Base-by-base conservation (phyloP, 1,140 invertebrate species). In the Euborellia annulipes region DNA sequence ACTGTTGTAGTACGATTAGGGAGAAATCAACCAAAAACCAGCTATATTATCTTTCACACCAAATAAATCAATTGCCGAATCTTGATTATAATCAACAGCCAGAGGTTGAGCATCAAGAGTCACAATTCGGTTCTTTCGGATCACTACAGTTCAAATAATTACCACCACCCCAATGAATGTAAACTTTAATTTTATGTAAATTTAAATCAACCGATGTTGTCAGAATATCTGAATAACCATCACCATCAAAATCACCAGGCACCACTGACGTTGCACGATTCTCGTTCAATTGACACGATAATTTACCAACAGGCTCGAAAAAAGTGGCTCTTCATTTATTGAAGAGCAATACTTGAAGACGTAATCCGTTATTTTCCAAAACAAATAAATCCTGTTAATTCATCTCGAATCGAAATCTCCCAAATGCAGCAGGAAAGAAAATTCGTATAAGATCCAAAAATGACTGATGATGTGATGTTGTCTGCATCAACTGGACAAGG, bases 391-490 rank as follows among this genome's bases (percentile, higher is more conserved):
- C n/a, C 93, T 0, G 89, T 95, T 19, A 90, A 61, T 67, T 94
- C 91, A 62, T 98, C n/a, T 91, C 0, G 88, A 88, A 68, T 96
- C 89, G 55, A 95, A 96, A 62, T 97, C 91, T 3, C n/a, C 90
- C 92, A 69, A 95, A 98, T 2, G 92, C 91, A 40, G 87, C 85
- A 42, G 92, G 79, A 52, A 90, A 66, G 11, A n/a, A 77, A 76
- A 58, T 83, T 69, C 20, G 71, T 63, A 16, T 68, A 62, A 30
- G 62, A 63, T 0, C 76, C 79, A 61, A 85, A 86, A n/a, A n/a
- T n/a, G 0, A 82, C 77, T 23, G 63, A 57, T 8, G 56, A 47
- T 13, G 77, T 78, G 23, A 80, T 75, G 54, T 80, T 44, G 34
- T 27, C 23, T 13, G 21, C 16, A 37, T 19, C n/a, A 17, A 21